phyloP scores from a whole-genome alignment of 2,888 invertebrate species.

The Andrena dorsata region DNA sequence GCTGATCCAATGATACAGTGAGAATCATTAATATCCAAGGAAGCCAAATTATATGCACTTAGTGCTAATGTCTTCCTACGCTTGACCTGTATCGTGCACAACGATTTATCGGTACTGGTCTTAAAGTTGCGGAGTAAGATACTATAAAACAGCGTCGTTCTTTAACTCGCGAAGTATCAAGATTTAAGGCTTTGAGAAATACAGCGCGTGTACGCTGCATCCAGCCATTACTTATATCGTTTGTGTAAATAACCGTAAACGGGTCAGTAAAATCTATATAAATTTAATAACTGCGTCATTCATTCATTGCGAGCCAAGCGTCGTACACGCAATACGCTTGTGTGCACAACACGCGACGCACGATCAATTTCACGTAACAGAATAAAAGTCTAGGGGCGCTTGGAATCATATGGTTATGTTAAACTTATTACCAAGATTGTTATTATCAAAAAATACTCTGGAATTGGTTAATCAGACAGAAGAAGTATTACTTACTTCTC shows the following conservation, averaged over 20 bases:
- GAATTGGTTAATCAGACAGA: no score
- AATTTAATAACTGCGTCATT: neutral
- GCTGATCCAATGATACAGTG: neutral
- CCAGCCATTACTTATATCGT: neutral
- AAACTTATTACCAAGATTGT: no score
- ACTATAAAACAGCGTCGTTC: neutral
- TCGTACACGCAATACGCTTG: no score
- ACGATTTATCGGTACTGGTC: slow-evolving; percentile 7
- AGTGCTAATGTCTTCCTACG: neutral
- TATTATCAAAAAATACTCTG: no score
- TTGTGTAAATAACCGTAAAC: neutral
- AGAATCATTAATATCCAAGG: neutral
- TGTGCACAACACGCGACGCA: no score
- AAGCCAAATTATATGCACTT: slow-evolving; percentile 14
- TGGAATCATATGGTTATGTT: no score
- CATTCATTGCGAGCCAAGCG: no score
- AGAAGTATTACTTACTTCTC: no score
- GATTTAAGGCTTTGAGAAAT: slow-evolving; percentile 8
- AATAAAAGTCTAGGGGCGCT: no score
- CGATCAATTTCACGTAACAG: no score
- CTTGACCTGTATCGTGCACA: neutral
- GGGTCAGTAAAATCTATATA: neutral
- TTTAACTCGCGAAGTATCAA: slow-evolving; percentile 8
- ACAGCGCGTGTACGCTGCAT: neutral
- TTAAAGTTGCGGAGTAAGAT: slow-evolving; percentile 6